Conservation (phyloP, 2,797 vertebrate genomes). For the Podarcis lilfordi region DNA sequence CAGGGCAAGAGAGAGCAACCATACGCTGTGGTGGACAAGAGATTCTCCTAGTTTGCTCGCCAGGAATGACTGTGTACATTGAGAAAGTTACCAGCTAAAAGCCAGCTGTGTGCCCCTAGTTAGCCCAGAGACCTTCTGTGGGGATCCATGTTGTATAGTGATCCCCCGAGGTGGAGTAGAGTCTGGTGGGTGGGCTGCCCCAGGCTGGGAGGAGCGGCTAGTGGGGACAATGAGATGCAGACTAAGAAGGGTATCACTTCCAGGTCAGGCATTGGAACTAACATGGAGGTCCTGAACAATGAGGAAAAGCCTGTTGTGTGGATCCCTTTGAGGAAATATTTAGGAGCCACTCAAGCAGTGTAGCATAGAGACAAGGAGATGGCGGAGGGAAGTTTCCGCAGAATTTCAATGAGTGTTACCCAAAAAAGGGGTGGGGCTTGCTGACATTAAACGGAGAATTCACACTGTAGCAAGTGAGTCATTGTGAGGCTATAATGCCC, state of each 20-base stretch:
- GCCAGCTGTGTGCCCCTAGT: background rate
- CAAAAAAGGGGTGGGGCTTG: conserved; percentile 9
- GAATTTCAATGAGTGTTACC: conserved; percentile 24
- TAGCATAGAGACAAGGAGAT: background rate
- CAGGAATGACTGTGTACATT: too few relatives aligned
- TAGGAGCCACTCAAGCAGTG: conserved; percentile 4
- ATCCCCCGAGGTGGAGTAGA: background rate
- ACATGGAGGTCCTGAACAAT: conserved; percentile 14
- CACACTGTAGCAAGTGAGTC: background rate
- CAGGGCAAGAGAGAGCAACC: too few relatives aligned
- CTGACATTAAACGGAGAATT: conserved; percentile 4
- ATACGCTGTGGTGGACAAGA: too few relatives aligned
- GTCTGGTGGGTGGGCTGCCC: background rate
- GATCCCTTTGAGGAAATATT: conserved; percentile 24
- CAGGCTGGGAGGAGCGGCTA: background rate
- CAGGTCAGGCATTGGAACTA: background rate
- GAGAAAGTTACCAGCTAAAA: too few relatives aligned
- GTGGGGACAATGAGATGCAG: background rate
- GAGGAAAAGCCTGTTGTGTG: conserved; percentile 1
- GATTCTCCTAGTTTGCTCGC: too few relatives aligned
- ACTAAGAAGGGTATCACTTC: background rate
- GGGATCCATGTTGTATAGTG: background rate
- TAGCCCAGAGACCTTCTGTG: background rate
- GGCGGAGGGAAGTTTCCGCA: conserved; percentile 13
- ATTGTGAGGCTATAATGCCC: background rate